phyloP scores from a whole-genome alignment of 2,113 vertebrate genomes.

The Antennarius striatus region DNA sequence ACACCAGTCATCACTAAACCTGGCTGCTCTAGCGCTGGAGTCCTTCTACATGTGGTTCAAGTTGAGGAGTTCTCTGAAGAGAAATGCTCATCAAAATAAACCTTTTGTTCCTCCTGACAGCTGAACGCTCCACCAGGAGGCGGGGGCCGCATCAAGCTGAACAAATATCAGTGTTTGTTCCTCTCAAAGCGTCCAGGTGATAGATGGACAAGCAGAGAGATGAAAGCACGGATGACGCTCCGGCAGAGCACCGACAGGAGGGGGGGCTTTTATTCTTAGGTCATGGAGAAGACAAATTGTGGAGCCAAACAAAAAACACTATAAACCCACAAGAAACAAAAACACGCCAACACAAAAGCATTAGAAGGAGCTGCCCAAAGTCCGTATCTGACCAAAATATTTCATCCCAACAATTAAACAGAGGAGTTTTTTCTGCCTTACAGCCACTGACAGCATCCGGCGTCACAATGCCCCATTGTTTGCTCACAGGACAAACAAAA shows the following conservation, averaged over 20 bases:
- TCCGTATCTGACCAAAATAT: constrained; percentile 43
- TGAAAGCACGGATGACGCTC: constrained; percentile 10
- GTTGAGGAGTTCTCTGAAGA: constrained; percentile 41
- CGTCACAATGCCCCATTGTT: constrained; percentile 65
- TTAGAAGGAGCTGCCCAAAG: constrained; percentile 15
- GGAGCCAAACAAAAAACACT: not conserved
- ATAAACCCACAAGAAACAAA: not conserved
- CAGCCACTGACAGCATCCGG: constrained; percentile 45
- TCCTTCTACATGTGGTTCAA: constrained; percentile 48
- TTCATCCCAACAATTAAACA: constrained; percentile 32
- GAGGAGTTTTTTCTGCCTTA: constrained; percentile 18
- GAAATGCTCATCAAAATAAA: constrained; percentile 59
- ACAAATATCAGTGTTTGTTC: constrained; percentile 63
- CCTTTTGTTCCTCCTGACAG: constrained; percentile 20
- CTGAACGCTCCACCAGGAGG: constrained; percentile 18
- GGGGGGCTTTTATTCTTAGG: constrained; percentile 10
- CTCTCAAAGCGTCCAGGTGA: not conserved
- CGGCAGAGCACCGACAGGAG: constrained; percentile 13
- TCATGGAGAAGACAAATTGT: constrained; percentile 7
- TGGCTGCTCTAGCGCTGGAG: constrained; percentile 6
- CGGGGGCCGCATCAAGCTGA: constrained; percentile 62
- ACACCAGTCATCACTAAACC: too few species aligned
- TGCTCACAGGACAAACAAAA: constrained; percentile 42
- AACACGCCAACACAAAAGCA: constrained; percentile 23
- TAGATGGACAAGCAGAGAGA: constrained; percentile 17